phyloP scores from a whole-genome alignment of 64 coral and sea anemone genomes.

The Montipora efflorescens region DNA sequence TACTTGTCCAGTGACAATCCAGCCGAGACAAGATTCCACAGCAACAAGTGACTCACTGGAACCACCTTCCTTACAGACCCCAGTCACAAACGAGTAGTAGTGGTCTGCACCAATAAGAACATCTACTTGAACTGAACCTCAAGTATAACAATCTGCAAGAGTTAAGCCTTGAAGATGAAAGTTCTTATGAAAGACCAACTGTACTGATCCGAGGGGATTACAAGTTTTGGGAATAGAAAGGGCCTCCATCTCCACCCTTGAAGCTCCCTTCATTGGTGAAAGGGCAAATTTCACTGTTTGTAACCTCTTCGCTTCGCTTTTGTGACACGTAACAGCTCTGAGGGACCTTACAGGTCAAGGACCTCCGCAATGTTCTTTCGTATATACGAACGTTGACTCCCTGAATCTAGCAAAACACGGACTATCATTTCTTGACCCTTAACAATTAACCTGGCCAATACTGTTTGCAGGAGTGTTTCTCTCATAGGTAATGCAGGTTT shows the following conservation, averaged over 20 bases:
- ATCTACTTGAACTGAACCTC: constrained; percentile 29
- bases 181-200: background rate
- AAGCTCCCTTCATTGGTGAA: background rate
- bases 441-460: too few species aligned
- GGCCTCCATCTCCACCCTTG: constrained; percentile 28
- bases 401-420: constrained; percentile 31
- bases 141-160: constrained; percentile 50
- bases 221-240: constrained; percentile 50
- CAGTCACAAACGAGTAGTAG: constrained; percentile 47
- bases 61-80: constrained; percentile 30
- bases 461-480: too few species aligned
- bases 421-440: too few species aligned
- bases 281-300: constrained; percentile 13
- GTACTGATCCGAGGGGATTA: background rate
- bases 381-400: constrained; percentile 65
- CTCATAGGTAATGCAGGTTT: too few species aligned
- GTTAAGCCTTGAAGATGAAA: background rate
- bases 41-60: constrained; percentile 5
- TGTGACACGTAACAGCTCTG: constrained; percentile 39
- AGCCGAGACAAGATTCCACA: constrained; percentile 34
- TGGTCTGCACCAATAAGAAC: constrained; percentile 37
- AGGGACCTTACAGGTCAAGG: constrained; percentile 24
- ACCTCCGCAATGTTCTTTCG: constrained; percentile 29
- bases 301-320: constrained; percentile 33
- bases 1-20: background rate